Base-by-base conservation (phyloP, 2,113 vertebrate genomes). In the Morone saxatilis region DNA sequence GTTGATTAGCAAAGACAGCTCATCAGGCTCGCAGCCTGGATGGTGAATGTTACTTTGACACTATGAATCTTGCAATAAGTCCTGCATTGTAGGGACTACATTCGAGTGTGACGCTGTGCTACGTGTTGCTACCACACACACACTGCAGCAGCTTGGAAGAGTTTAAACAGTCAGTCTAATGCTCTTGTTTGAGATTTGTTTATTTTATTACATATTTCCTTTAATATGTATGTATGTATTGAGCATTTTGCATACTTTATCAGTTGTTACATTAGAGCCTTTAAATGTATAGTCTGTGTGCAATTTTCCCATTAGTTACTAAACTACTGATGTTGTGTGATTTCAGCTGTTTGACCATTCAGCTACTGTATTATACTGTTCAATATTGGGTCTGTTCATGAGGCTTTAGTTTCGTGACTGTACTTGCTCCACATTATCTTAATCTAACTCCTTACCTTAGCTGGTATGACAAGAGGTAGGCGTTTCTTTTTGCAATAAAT, bases 261-360 rank as follows among this genome's bases (percentile, higher is more conserved):
- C 25, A 53, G 66, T 60, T 76, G 59, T 65, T 56, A 76, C 61
- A 19, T 59, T 45, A 75, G 41, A 65, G 60, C n/a, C 38, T 80
- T 77, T 25, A 74, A 53, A 19, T 73, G 43, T 67, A 38, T 74
- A 56, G 45, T 61, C 31, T 67, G 13, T 41, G 11, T 71, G 47
- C 75, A 8, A 47, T 59, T 76, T 70, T 76, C 40, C 73, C 22
- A 50, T 59, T 78, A 83, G 69, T 89, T 88, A 87, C 11, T 88
- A 65, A 83, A 93, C 92, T 93, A 91, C 90, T 92, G 92, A 90
- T 76, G 69, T 56, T 70, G 81, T 75, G 45, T 72, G 43, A 73
- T 78, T 62, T 73, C n/a, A 71, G 76, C 36, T 80, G 70, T 80
- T 47, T 71, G 50, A 70, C 12, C 17, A 22, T 65, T 56, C 60